Evolutionary conservation across 2,113 vertebrate species (phyloP).

Genomic region (Nesoenas mayeri): DNA sequence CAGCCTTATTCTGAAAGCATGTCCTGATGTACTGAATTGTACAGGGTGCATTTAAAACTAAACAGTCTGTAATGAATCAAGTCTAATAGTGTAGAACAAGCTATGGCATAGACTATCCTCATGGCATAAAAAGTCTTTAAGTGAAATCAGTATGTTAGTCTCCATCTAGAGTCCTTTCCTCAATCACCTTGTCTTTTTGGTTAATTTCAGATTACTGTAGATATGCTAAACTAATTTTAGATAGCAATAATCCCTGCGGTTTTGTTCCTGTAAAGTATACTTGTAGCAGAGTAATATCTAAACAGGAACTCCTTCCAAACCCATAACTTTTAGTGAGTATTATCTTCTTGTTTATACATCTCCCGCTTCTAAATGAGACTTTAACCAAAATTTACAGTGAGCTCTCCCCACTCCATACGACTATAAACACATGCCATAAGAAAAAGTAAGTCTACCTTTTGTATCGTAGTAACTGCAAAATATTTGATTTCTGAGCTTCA

Average conservation of each 20-base stretch:
- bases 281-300: not conserved
- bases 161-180: not conserved
- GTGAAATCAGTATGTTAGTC: not conserved
- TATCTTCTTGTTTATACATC: conserved; percentile 4
- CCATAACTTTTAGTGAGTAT: not conserved
- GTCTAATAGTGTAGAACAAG: not conserved
- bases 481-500: conserved; percentile 23
- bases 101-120: not conserved
- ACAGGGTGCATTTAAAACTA: not conserved
- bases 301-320: conserved; percentile 14
- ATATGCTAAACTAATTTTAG: not conserved
- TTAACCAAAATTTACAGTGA: conserved; percentile 34
- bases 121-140: not conserved
- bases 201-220: not conserved
- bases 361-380: conserved; percentile 3
- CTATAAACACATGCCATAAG: not conserved
- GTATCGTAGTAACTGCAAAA: conserved; percentile 60
- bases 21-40: not conserved
- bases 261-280: not conserved
- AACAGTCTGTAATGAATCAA: not conserved
- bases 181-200: not conserved
- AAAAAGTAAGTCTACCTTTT: conserved; percentile 35
- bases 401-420: not conserved
- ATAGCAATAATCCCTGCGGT: not conserved
- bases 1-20: not conserved